Base-by-base conservation (phyloP, 2,888 invertebrate genomes). In the Ichneumoninae sp. region DNA sequence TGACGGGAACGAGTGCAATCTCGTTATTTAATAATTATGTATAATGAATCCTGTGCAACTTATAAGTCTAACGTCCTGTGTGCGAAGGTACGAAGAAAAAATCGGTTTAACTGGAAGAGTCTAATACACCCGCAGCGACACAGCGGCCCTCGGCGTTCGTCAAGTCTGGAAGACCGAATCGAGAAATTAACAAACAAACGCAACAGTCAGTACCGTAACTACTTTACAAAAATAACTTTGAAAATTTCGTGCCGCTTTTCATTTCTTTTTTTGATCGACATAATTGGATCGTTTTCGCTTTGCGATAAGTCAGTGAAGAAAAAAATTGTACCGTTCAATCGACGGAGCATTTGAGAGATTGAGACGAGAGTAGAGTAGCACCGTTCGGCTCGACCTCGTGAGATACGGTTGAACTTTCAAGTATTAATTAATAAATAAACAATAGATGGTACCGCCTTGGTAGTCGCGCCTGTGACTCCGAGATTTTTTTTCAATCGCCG, bases 131-230 rank as follows among this genome's bases (percentile, higher is more conserved):
- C 66, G 47, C 22, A 47, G 22, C 36, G 47, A n/a, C 16, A 33
- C 6, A 30, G 63, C 63, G 63, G 57, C 13, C 10, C 19, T 26
- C 16, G 30, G 30, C 22, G 66, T 73, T 80, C 68, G 69, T 75
- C 66, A 75, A 78, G 40, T 30, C 22, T 79, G 85, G 85, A 85
- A 85, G 82, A 85, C 74, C 73, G 63, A 74, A 79, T 85, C 78
- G 74, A 78, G 78, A 85, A 81, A 78, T 74, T 70, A 16, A 30
- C 26, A n/a, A n/a, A 70, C 54, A 70, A 60, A 73, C 60, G 40
- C 47, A 80, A 76, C 54, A 74, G 40, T 71, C 70, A 66, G 65
- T 63, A 76, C 5, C 30, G 16, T n/a, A 33, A 63, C 63, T 30
- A 30, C 30, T 63, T 79, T 80, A 80, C 57, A 84, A 84, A 77